These are phyloP conservation scores for Scaptomyza pallida DNA, from an alignment of 1,140 invertebrate species.

Conservation along the genomic window DNA sequence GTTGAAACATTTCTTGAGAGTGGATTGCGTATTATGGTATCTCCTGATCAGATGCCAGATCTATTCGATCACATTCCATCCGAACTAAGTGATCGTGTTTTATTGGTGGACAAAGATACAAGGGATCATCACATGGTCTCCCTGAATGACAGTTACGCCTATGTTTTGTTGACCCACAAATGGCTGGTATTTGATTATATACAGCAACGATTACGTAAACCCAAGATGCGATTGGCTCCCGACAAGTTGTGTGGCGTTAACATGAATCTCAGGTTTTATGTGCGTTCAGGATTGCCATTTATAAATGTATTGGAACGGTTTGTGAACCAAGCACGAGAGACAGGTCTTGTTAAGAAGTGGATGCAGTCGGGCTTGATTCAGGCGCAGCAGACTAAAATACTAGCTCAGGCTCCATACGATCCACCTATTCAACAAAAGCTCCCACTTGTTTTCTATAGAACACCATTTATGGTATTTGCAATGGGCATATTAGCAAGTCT, in stretches of 20 bases:
- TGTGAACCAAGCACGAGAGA: background rate
- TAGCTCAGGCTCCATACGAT: background rate
- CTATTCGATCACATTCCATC: background rate
- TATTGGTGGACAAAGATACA: background rate
- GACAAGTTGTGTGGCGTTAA: background rate
- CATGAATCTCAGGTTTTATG: background rate
- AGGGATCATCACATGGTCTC: background rate
- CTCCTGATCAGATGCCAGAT: background rate
- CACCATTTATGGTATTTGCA: too few species aligned
- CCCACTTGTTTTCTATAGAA: too few species aligned
- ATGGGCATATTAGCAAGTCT: background rate
- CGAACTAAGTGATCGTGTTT: background rate
- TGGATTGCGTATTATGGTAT: constrained; percentile 1
- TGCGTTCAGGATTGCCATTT: background rate
- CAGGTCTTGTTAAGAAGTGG: background rate
- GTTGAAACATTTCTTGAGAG: background rate
- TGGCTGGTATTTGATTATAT: background rate
- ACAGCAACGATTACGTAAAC: background rate
- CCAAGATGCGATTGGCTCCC: constrained; percentile 1
- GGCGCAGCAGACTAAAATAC: background rate
- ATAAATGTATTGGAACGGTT: background rate
- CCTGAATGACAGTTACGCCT: constrained; percentile 9
- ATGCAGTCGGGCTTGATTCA: background rate
- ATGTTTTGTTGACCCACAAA: background rate
- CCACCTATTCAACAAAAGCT: background rate